Evolutionary conservation across 2,888 invertebrate genomes (phyloP).

Genomic region (Atrina japonica): DNA sequence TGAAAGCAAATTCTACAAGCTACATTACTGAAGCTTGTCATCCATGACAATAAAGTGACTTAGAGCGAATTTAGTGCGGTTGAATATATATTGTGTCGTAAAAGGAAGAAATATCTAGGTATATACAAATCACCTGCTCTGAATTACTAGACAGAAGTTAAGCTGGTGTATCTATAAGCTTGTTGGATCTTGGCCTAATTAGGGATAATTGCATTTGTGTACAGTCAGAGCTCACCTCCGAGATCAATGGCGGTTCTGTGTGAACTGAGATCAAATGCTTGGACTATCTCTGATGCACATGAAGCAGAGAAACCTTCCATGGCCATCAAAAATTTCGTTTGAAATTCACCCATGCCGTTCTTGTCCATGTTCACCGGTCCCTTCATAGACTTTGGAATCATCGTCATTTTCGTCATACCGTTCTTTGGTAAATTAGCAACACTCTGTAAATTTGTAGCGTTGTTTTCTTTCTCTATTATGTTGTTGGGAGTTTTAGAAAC

Average conservation of each 20-base stretch:
- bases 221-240: constrained; percentile 60
- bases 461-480: constrained; percentile 32
- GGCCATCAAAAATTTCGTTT: constrained; percentile 59
- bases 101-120: no score
- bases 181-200: no score
- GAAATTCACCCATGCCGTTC: constrained; percentile 36
- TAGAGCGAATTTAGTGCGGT: no score
- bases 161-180: no score
- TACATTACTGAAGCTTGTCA: no score
- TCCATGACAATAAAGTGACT: no score
- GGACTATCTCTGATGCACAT: constrained; percentile 56
- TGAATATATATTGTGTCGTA: no score
- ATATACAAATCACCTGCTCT: no score
- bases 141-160: no score
- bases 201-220: no score
- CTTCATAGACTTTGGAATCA: constrained; percentile 26
- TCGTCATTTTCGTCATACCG: constrained; percentile 33
- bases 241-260: constrained; percentile 66
- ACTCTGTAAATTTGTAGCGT: constrained; percentile 12
- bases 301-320: constrained; percentile 65
- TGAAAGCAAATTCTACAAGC: no score
- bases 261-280: constrained; percentile 65
- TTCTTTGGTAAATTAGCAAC: constrained; percentile 12
- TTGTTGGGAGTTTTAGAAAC: constrained; percentile 10
- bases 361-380: constrained; percentile 15